phyloP scores from a whole-genome alignment of 2,797 vertebrate genomes.

The Mus spretus region DNA sequence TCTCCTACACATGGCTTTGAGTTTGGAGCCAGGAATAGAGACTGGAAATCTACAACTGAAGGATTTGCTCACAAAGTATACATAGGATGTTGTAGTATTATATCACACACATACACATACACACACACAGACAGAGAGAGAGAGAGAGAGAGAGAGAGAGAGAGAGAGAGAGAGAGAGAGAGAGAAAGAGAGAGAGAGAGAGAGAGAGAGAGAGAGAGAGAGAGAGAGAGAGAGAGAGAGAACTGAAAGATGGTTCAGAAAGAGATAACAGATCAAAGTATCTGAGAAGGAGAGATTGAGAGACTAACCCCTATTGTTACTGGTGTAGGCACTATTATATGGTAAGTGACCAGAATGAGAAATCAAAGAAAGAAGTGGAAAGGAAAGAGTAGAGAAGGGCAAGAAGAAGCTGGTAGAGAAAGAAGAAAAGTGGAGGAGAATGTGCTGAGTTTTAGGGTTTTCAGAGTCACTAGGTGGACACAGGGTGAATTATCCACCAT shows the following conservation, averaged over 20 bases:
- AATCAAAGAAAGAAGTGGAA: neutral
- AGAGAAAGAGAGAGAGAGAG: neutral
- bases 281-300: neutral
- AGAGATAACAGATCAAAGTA: too few species aligned
- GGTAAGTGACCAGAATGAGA: neutral
- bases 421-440: neutral
- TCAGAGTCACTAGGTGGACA: neutral
- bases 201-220: neutral
- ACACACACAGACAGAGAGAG: too few species aligned
- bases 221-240: neutral
- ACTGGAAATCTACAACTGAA: neutral
- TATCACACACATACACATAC: too few species aligned
- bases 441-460: neutral
- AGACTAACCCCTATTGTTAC: too few species aligned
- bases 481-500: neutral
- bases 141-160: too few species aligned
- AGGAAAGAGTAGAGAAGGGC: too few species aligned
- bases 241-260: neutral
- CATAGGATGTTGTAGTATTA: neutral
- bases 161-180: rapidly evolving
- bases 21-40: neutral
- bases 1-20: neutral
- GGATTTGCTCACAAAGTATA: neutral
- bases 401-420: neutral
- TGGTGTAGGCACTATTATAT: too few species aligned